Conservation (phyloP, 2,797 vertebrate genomes). For the Lacerta bilineata region DNA sequence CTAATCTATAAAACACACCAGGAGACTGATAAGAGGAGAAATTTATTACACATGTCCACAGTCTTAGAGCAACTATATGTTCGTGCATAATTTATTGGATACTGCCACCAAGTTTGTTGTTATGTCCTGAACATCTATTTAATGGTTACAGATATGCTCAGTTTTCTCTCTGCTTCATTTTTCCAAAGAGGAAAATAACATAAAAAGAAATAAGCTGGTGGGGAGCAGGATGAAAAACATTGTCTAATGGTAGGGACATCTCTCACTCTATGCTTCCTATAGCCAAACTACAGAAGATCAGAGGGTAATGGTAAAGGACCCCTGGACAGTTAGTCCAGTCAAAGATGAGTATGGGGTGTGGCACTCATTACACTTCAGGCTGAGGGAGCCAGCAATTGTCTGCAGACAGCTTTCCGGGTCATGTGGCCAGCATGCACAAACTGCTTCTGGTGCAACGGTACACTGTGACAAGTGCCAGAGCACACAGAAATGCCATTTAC, state of each 20-base stretch:
- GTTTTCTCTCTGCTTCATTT: constrained; percentile 72
- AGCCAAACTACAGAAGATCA: not conserved
- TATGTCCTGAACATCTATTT: constrained; percentile 67
- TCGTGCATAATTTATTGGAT: constrained; percentile 73
- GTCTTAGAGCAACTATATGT: constrained; percentile 57
- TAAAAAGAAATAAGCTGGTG: constrained; percentile 53
- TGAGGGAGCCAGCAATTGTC: no score
- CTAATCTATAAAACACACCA: constrained; percentile 32
- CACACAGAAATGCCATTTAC: no score
- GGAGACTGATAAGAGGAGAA: constrained; percentile 49
- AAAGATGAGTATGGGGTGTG: no score
- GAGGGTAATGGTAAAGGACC: no score
- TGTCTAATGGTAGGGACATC: no score
- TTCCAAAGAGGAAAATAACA: constrained; percentile 52
- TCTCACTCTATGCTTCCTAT: not conserved
- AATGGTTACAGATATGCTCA: constrained; percentile 69
- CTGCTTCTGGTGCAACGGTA: no score
- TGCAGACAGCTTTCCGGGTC: no score
- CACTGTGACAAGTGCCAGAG: no score
- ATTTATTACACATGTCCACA: constrained; percentile 57
- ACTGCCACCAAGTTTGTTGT: constrained; percentile 64
- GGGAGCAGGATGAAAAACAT: not conserved
- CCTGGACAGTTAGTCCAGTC: no score
- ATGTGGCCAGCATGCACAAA: no score
- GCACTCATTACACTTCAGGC: no score